Evolutionary conservation across 2,888 invertebrate species (phyloP).

Genomic region (Chromoteleia sp.): DNA sequence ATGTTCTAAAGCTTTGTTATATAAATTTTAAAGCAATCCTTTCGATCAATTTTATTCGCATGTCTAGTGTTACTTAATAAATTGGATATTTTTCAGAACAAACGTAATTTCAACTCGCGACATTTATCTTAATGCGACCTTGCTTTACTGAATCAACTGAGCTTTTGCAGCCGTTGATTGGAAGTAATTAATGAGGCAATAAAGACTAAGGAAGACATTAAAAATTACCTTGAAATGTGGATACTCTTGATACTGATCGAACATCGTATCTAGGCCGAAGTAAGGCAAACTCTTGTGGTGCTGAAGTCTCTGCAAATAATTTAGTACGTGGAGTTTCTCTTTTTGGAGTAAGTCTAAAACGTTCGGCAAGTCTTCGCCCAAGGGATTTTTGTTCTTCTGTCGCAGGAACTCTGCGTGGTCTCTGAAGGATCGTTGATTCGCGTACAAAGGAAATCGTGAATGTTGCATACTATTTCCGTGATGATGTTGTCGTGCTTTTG

Average conservation of each 20-base stretch:
- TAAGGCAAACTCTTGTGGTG: constrained; percentile 60
- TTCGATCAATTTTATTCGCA: no score
- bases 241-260: constrained; percentile 60
- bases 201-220: not conserved
- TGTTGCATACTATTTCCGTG: constrained; percentile 48
- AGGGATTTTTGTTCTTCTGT: constrained; percentile 70
- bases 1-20: no score
- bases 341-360: constrained; percentile 72
- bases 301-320: constrained; percentile 57
- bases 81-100: no score
- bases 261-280: constrained; percentile 60
- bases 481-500: constrained; percentile 67
- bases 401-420: constrained; percentile 68
- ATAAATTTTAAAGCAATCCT: no score
- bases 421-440: constrained; percentile 50
- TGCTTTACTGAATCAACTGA: no score
- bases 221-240: constrained; percentile 55
- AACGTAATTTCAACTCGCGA: no score
- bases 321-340: constrained; percentile 65
- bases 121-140: no score
- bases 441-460: constrained; percentile 54
- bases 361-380: constrained; percentile 68
- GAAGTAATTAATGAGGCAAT: no score
- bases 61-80: no score
- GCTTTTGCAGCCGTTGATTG: no score